phyloP scores from a whole-genome alignment of 2,113 vertebrate species.

The Dendrocopos noguchii region DNA sequence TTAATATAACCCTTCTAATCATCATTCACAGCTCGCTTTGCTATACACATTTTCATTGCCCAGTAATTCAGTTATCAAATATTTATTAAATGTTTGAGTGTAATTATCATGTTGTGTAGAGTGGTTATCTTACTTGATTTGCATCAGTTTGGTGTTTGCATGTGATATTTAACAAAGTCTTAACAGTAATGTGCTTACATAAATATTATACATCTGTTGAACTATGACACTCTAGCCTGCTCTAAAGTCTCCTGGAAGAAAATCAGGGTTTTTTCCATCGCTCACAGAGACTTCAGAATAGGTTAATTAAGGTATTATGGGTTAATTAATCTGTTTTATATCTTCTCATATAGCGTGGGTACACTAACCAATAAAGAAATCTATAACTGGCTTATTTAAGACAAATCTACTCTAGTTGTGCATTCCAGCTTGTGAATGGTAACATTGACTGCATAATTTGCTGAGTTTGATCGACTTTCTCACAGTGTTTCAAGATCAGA shows the following conservation, averaged over 20 bases:
- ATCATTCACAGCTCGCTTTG: not conserved
- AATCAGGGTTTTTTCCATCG: not conserved
- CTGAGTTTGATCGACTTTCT: not conserved
- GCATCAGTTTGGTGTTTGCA: not conserved
- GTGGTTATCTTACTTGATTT: not conserved
- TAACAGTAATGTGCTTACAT: not conserved
- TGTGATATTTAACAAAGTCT: not conserved
- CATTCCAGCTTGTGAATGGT: not conserved
- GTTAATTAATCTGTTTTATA: not conserved
- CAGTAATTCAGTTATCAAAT: not conserved
- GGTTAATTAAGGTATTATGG: not conserved
- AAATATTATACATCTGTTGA: not conserved
- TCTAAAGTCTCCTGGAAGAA: not conserved
- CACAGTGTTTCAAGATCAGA: constrained; percentile 60
- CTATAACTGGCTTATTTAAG: not conserved
- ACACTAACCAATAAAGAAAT: not conserved
- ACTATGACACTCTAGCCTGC: not conserved
- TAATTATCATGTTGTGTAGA: not conserved
- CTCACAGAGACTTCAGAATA: not conserved
- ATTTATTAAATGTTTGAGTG: not conserved
- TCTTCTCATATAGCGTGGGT: not conserved
- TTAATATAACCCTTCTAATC: not conserved
- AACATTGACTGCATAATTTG: not conserved
- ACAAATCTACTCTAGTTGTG: not conserved
- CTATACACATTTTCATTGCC: not conserved